Evolutionary conservation across 1,140 invertebrate genomes (phyloP).

Genomic region (Venustaconcha ellipsiformis): DNA sequence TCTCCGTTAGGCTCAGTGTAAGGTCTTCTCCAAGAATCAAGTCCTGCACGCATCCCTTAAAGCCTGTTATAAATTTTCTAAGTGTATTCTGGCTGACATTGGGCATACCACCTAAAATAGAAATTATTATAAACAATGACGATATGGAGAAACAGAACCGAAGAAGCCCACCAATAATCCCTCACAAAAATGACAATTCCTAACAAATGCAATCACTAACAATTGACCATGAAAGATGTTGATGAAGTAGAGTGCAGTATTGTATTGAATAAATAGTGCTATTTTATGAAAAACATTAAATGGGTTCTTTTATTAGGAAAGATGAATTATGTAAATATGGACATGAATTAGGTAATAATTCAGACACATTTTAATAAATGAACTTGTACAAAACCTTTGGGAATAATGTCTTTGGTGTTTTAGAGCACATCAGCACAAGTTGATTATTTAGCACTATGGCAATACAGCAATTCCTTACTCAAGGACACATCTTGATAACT

Average conservation of each 20-base stretch:
- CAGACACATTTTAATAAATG: too few species aligned
- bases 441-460: too few species aligned
- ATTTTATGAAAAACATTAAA: too few species aligned
- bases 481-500: too few species aligned
- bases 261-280: too few species aligned
- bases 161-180: not conserved
- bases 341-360: too few species aligned
- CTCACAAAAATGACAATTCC: not conserved
- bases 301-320: too few species aligned
- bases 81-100: constrained; percentile 77
- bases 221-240: not conserved
- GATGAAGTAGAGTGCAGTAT: not conserved
- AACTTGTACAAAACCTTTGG: too few species aligned
- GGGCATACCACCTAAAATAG: constrained; percentile 79
- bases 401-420: too few species aligned
- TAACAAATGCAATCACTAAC: not conserved
- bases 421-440: too few species aligned
- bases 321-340: too few species aligned
- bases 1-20: constrained; percentile 74
- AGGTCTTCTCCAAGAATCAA: constrained; percentile 83
- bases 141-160: not conserved
- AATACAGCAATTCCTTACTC: too few species aligned
- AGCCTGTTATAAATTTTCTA: constrained; percentile 78
- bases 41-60: constrained; percentile 84
- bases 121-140: not conserved